Percentiles rank a stretch among this genome's conserved stretches.
Evolutionary conservation across 2,888 invertebrate species (phyloP).

Genomic region (Myathropa florea): DNA sequence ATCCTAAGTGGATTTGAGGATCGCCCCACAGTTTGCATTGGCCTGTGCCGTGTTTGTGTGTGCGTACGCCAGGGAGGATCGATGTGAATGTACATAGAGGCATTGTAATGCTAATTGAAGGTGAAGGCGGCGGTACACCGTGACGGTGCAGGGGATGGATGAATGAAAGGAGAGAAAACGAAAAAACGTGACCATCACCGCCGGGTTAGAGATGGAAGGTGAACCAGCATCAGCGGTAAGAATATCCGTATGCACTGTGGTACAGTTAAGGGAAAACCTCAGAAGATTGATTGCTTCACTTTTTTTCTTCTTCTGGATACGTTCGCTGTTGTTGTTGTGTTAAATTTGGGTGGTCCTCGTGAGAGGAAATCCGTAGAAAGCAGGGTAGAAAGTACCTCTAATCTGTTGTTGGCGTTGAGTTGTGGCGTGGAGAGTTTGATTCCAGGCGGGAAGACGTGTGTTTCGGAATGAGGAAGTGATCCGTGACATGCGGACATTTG

Average conservation of each 20-base stretch:
- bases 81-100: slow-evolving; percentile 21
- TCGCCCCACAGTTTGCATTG: slow-evolving; percentile 35
- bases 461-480: neutral
- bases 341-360: slow-evolving; percentile 34
- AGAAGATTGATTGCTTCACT: slow-evolving; percentile 31
- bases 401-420: neutral
- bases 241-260: slow-evolving; percentile 28
- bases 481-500: neutral
- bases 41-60: neutral
- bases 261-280: slow-evolving; percentile 30
- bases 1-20: slow-evolving; percentile 41
- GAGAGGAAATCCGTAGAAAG: slow-evolving; percentile 3
- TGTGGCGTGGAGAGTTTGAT: neutral
- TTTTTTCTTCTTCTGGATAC: slow-evolving; percentile 14
- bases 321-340: neutral
- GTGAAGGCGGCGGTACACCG: slow-evolving; percentile 28
- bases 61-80: neutral
- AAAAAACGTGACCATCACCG: slow-evolving; percentile 48
- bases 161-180: neutral
- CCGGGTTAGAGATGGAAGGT: neutral
- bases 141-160: neutral
- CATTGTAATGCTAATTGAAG: slow-evolving; percentile 51
- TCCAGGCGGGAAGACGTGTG: neutral
- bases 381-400: neutral
- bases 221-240: neutral